Percentiles rank a stretch among this genome's conserved stretches.
These are phyloP conservation scores for Morone chrysops DNA, from an alignment of 2,113 vertebrate genomes.

Conservation along the genomic window DNA sequence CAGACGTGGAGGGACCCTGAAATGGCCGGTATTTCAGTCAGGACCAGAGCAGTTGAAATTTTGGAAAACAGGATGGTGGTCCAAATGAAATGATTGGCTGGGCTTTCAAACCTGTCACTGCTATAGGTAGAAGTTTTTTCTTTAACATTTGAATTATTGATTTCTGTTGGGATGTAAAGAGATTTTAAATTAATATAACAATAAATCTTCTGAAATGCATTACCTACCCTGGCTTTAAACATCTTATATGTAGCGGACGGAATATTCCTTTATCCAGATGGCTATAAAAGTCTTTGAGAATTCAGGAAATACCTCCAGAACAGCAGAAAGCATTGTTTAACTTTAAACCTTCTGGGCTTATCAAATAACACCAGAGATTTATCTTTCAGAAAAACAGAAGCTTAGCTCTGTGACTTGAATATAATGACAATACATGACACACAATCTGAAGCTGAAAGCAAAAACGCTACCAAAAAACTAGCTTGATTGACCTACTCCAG, in stretches of 20 bases:
- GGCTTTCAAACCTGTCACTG: too few relatives aligned
- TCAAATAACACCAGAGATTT: background rate
- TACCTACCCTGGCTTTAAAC: too few relatives aligned
- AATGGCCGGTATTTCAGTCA: background rate
- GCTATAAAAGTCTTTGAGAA: background rate
- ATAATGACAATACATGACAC: background rate
- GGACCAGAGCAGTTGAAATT: background rate
- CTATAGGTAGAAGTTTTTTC: too few relatives aligned
- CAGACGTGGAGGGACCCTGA: too few relatives aligned
- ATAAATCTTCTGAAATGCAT: too few relatives aligned
- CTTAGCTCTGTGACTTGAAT: background rate
- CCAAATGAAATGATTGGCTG: too few relatives aligned
- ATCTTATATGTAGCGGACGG: background rate
- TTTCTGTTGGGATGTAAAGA: too few relatives aligned
- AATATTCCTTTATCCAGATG: background rate
- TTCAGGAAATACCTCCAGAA: background rate
- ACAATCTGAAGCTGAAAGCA: background rate
- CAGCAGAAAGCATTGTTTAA: slow-evolving; percentile 6
- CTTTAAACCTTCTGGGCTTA: slow-evolving; percentile 8
- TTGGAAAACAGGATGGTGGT: too few relatives aligned
- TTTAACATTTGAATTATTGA: too few relatives aligned
- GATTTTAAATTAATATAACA: too few relatives aligned
- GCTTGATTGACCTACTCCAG: background rate
- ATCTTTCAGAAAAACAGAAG: background rate
- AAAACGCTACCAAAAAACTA: background rate